Evolutionary conservation across 2,888 invertebrate genomes (phyloP), one percentile per base, ranked within the genome.

Genomic region (Phragmatobia fuliginosa): DNA sequence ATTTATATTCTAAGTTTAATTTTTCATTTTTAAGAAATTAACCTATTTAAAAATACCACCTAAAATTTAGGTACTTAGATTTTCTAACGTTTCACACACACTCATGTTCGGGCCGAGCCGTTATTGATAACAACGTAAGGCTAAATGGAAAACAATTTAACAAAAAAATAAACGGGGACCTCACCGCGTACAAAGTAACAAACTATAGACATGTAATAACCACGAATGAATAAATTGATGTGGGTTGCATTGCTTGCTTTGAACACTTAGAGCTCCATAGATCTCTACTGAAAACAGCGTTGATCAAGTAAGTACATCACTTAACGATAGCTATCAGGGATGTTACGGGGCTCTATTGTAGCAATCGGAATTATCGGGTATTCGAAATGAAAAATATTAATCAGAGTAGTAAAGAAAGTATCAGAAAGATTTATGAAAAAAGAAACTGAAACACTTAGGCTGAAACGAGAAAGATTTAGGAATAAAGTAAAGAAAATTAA

Each of bases 1-100:
- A 94, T 93, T 94, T 92, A 94, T 92, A 93, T 81, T 87, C 93
- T 94, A 94, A 90, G 82, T 91, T 91, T 93, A 92, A 82, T 75
- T 72, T 71, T 86, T 85, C 88, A 86, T 91, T 91, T 90, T 78
- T 70, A 80, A 90, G 85, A 90, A 90, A 90, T 92, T 92, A 93
- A 90, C 89, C 92, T 94, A 93, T 85, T 91, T 87, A 88, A 88
- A 91, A 90, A 91, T 92, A 94, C 90, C 86, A 85, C 86, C 91
- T 94, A 92, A 85, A 87, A 85, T 86, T 85, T 91, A 92, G 92
- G 91, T 93, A 91, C 91, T 90, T 93, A 92, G 81, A 87, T 90
- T 88, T 80, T 80, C 90, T 92, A 93, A 83, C 87, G 85, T 85
- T 49, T 83, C 90, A 89, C 92, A 90, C 93, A 89, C 92, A 92